phyloP scores from a whole-genome alignment of 2,113 vertebrate genomes.

The Cynopterus brachyotis region DNA sequence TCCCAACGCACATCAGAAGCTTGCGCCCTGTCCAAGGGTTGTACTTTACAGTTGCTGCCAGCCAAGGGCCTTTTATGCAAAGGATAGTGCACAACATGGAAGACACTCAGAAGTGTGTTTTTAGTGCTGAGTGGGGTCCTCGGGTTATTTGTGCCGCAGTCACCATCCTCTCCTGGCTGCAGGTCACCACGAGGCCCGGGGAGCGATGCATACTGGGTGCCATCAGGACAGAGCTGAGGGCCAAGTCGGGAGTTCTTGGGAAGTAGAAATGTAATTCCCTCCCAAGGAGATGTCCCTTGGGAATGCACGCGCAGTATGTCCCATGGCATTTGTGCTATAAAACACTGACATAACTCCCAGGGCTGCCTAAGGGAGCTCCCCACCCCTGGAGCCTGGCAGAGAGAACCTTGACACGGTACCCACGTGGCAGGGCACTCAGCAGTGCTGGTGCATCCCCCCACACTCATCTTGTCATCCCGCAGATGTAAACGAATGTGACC shows the following conservation, averaged over 20 bases:
- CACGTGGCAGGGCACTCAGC: rapidly evolving
- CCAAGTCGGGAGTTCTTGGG: rapidly evolving
- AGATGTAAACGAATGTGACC: conserved; percentile 95
- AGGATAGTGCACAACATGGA: not conserved
- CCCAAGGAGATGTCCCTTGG: not conserved
- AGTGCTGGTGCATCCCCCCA: not conserved
- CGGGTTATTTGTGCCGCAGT: rapidly evolving
- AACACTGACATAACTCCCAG: rapidly evolving
- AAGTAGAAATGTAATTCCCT: not conserved
- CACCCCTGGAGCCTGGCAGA: rapidly evolving
- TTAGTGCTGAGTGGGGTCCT: not conserved
- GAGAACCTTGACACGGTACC: not conserved
- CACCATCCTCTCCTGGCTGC: too few relatives aligned
- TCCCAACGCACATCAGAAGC: rapidly evolving
- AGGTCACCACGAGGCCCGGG: not conserved
- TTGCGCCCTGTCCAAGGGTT: rapidly evolving
- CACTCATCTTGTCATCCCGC: not conserved
- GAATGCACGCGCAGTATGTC: rapidly evolving
- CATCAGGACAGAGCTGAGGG: not conserved
- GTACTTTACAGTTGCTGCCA: rapidly evolving
- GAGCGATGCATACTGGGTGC: too few relatives aligned
- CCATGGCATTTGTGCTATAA: rapidly evolving
- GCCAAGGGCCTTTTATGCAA: not conserved
- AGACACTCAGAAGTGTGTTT: not conserved
- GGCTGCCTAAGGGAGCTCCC: not conserved